A percentile compares a stretch with the other conserved stretches of the same genome.
Evolutionary conservation across 2,888 invertebrate species (phyloP).

Genomic region (Rambutsinella grinnellia): DNA sequence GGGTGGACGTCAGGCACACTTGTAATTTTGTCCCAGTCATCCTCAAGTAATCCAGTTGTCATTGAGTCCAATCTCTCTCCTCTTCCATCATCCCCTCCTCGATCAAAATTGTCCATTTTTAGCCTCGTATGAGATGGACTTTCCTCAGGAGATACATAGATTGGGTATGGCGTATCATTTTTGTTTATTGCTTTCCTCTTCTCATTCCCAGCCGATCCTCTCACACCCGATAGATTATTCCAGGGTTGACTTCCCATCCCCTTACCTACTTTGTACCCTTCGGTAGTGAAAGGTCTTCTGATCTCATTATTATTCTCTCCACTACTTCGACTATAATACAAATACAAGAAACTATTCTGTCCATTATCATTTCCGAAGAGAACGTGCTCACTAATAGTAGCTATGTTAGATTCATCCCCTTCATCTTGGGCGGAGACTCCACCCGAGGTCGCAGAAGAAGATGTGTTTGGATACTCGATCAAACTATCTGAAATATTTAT

Average conservation of each 20-base stretch:
- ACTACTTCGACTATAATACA: conserved; percentile 39
- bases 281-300: conserved; percentile 30
- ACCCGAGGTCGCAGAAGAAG: conserved; percentile 13
- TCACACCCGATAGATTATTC: conserved; percentile 25
- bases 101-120: neutral
- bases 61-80: conserved; percentile 17
- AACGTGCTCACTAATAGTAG: conserved; percentile 44
- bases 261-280: too few relatives aligned
- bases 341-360: conserved; percentile 38
- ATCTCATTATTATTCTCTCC: neutral
- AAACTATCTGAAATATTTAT: neutral
- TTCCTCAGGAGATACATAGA: conserved; percentile 23
- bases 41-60: conserved; percentile 25
- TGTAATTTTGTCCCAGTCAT: conserved; percentile 40
- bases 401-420: conserved; percentile 16
- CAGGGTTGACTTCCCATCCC: conserved; percentile 6
- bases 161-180: conserved; percentile 17
- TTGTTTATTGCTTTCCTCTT: neutral
- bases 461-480: conserved; percentile 8
- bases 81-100: neutral
- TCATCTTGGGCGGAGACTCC: neutral
- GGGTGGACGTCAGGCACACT: conserved; percentile 22
- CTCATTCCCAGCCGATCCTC: conserved; percentile 14
- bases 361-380: conserved; percentile 46
- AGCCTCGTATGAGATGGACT: neutral